Evolutionary conservation across 1,140 invertebrate genomes (phyloP).

Genomic region (Octopus bimaculoides): DNA sequence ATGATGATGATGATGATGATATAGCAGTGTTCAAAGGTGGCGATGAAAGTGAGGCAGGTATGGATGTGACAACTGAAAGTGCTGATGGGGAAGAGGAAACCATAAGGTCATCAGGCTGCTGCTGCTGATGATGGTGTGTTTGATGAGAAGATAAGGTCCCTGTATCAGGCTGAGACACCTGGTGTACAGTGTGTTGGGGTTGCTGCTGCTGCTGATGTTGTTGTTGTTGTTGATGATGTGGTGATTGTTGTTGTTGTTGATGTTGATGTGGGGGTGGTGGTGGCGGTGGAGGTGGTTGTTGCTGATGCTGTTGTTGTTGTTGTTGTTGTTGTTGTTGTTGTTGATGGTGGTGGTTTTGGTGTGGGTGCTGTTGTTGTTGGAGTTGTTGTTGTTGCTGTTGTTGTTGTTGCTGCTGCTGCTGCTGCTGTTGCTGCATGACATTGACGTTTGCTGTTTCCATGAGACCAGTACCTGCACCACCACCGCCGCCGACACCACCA

Average conservation of each 20-base stretch:
- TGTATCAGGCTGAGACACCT: neutral
- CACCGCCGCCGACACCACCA: neutral
- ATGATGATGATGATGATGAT: constrained; percentile 3
- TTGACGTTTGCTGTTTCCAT: constrained; percentile 4
- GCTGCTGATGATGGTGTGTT: constrained; percentile 6
- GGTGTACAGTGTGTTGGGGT: neutral
- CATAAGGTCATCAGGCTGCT: neutral
- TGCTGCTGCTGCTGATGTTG: constrained; percentile 8
- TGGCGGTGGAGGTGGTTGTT: neutral
- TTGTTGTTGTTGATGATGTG: neutral
- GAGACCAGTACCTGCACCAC: neutral
- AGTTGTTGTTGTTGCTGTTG: constrained; percentile 6
- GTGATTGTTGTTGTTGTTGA: constrained; percentile 4
- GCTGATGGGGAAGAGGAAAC: neutral
- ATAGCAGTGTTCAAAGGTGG: neutral
- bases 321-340: constrained; percentile 5
- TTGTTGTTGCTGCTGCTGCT: constrained; percentile 8
- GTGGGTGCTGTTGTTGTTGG: neutral
- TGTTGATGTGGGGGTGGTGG: neutral
- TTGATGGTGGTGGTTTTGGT: neutral
- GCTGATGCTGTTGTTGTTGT: constrained; percentile 12
- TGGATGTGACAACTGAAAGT: neutral
- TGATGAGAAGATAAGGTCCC: neutral
- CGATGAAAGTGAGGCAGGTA: constrained; percentile 6
- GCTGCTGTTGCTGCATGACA: constrained; percentile 14